phyloP scores from a whole-genome alignment of 2,113 vertebrate genomes.

The Leucopternis melanops region DNA sequence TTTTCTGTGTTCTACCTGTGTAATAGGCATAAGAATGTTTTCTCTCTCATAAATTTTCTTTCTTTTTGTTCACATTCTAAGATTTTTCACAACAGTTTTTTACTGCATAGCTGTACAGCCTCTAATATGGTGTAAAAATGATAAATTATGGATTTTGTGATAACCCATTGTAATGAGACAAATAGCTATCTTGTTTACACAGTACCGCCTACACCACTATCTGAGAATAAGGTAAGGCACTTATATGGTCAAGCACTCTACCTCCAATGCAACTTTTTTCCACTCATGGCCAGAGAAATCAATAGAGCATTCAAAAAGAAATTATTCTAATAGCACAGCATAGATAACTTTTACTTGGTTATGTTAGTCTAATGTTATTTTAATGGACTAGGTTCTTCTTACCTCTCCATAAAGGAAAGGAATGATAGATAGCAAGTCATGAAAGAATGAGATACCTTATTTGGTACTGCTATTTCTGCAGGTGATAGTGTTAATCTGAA shows the following conservation, averaged over 20 bases:
- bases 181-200: neutral
- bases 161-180: neutral
- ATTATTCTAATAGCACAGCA: neutral
- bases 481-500: neutral
- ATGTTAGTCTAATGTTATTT: neutral
- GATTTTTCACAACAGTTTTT: neutral
- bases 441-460: neutral
- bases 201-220: neutral
- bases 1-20: neutral
- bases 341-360: neutral
- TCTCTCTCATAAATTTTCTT: neutral
- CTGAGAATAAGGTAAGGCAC: neutral
- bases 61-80: neutral
- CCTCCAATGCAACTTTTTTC: neutral
- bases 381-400: neutral
- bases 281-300: neutral
- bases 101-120: neutral
- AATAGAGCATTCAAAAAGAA: neutral
- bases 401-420: neutral
- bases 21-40: neutral
- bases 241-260: neutral
- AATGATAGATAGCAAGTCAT: neutral
- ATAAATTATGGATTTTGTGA: neutral
- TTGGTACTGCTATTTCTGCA: neutral
- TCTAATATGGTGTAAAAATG: neutral